phyloP scores from a whole-genome alignment of 2,797 vertebrate species.

The Naso thynnoides region DNA sequence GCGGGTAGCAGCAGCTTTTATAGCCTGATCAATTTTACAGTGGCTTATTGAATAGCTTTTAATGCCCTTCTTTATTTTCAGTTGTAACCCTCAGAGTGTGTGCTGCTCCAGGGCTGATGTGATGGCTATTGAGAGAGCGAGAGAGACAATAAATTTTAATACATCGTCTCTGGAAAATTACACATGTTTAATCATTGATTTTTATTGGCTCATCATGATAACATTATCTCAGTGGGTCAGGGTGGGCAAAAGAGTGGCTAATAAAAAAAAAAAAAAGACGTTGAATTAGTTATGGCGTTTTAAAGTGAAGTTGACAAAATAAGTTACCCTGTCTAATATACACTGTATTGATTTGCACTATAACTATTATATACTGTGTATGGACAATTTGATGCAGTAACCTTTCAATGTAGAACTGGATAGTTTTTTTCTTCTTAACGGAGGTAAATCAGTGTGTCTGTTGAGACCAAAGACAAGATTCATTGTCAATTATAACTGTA shows the following conservation, averaged over 20 bases:
- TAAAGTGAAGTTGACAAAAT: conserved; percentile 61
- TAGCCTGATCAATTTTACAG: conserved; percentile 84
- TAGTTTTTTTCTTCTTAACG: not conserved
- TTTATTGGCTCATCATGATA: conserved; percentile 75
- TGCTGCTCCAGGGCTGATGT: conserved; percentile 53
- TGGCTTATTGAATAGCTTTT: conserved; percentile 86
- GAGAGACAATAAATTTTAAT: conserved; percentile 81
- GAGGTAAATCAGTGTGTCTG: not conserved
- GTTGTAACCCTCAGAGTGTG: conserved; percentile 78
- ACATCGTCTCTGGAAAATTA: conserved; percentile 83
- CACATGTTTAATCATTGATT: conserved; percentile 82
- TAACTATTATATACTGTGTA: conserved; percentile 21
- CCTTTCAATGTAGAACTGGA: conserved; percentile 22
- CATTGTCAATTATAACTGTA: not conserved
- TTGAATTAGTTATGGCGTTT: conserved; percentile 67
- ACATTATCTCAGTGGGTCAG: conserved; percentile 66
- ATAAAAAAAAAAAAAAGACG: conserved; percentile 71
- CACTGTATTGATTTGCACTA: conserved; percentile 50
- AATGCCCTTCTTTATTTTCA: conserved; percentile 86
- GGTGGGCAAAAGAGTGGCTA: conserved; percentile 29
- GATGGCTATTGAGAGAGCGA: conserved; percentile 67
- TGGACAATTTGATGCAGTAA: conserved; percentile 19
- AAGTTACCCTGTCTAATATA: conserved; percentile 46
- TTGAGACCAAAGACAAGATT: not conserved
- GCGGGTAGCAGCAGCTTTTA: conserved; percentile 71